Evolutionary conservation across 2,888 invertebrate genomes (phyloP), one percentile per base, ranked within the genome.

Genomic region (Dimorphilus gyrociliatus): DNA sequence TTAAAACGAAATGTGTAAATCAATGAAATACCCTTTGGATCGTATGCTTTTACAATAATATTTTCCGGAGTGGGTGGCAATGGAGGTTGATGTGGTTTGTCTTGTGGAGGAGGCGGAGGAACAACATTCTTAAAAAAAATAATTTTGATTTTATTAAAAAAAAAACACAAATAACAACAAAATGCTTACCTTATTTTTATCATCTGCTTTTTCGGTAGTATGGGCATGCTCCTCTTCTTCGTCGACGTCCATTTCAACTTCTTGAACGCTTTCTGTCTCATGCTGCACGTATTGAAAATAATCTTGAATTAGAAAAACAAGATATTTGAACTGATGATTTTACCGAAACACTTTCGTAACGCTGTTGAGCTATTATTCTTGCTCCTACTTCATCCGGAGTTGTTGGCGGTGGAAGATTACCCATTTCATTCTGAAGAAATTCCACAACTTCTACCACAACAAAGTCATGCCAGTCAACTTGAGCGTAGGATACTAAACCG

Each of bases 401-500:
- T 0, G 92, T 94, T 0, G 92, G 94, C 2, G 92, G 85, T 1
- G 92, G 92, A 53, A 92, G 85, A 55, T 88, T 84, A 10, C 64
- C 58, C 8, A 78, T 76, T 65, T 99, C 97, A 48, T 82, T 84
- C 0, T 85, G 81, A 46, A 90, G 88, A 60, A 94, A 99, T 63
- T 99, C 97, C 0, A 99, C 94, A 0, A 94, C 94, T 66, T 99
- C 97, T 0, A 99, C 97, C 0, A 99, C 94, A 1, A 97, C 94
- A 63, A 99, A 99, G 63, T 97, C 94, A 59, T 99, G 97, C 97
- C 97, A 99, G 60, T 99, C 97, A 40, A 97, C 92, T 52, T 86
- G 86, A 0, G 92, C 90, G 59, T 97, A 97, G 0, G 70, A 67
- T 28, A 68, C 61, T 51, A 47, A 25, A 46, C 8, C 8, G n/a